phyloP scores from a whole-genome alignment of 2,113 vertebrate genomes.

The Hippocampus mohnikei region DNA sequence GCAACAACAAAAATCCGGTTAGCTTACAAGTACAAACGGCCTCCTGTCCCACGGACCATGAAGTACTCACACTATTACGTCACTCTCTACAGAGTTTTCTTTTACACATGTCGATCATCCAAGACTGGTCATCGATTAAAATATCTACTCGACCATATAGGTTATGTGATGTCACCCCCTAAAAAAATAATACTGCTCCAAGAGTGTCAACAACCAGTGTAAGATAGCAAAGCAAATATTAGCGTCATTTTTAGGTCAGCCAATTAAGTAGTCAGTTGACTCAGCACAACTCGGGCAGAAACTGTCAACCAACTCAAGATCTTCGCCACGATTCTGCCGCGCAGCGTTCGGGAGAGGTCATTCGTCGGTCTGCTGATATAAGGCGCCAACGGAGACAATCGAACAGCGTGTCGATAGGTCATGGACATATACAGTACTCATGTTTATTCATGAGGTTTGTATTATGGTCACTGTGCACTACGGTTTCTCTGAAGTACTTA shows the following conservation, averaged over 20 bases:
- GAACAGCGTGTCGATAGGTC: background rate
- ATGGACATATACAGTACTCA: background rate
- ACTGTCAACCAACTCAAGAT: background rate
- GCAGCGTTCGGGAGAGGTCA: background rate
- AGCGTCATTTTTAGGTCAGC: background rate
- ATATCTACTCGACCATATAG: background rate
- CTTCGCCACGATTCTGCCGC: background rate
- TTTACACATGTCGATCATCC: background rate
- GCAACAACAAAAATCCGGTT: background rate
- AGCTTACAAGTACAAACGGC: no score
- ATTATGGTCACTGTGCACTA: background rate
- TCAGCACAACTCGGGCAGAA: background rate
- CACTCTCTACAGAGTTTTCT: no score
- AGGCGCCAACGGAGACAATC: background rate
- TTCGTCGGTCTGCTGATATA: background rate
- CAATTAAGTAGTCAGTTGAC: background rate
- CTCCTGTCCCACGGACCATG: no score
- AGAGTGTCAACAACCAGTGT: background rate
- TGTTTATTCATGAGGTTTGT: background rate
- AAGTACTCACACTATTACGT: no score
- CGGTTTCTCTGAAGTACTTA: background rate
- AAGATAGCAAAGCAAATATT: background rate
- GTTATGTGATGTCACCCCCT: background rate
- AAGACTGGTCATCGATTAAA: background rate
- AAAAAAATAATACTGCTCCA: background rate